Evolutionary conservation across 2,888 invertebrate species (phyloP).

Genomic region (Andrena marginata): DNA sequence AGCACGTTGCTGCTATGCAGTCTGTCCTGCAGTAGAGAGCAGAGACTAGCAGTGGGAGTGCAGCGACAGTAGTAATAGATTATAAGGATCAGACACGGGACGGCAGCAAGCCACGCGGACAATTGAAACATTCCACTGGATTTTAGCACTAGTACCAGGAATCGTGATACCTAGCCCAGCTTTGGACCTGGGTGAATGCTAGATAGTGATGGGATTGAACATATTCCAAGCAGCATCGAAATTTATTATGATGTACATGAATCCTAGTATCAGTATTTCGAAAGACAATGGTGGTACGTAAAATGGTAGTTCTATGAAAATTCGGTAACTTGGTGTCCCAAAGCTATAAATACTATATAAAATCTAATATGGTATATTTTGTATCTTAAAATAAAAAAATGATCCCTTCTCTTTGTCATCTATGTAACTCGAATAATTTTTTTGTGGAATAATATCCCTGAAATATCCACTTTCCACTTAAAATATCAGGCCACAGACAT

Average conservation of each 20-base stretch:
- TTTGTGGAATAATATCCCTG: no score
- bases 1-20: neutral
- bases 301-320: no score
- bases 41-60: neutral
- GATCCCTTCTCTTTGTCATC: no score
- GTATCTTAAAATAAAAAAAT: no score
- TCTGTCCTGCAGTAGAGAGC: neutral
- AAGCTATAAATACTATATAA: no score
- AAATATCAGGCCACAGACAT: no score
- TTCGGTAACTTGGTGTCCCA: neutral
- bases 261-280: no score
- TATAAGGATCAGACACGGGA: conserved; percentile 37
- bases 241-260: neutral
- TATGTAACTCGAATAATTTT: no score
- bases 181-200: neutral
- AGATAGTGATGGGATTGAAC: neutral
- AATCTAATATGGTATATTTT: no score
- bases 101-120: conserved; percentile 16
- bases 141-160: conserved; percentile 29
- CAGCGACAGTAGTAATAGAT: conserved; percentile 37
- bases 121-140: conserved; percentile 51
- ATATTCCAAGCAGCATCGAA: neutral
- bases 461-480: no score
- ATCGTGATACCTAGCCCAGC: neutral
- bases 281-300: no score